phyloP scores from a whole-genome alignment of 2,113 vertebrate genomes.

The Seriola rivoliana region DNA sequence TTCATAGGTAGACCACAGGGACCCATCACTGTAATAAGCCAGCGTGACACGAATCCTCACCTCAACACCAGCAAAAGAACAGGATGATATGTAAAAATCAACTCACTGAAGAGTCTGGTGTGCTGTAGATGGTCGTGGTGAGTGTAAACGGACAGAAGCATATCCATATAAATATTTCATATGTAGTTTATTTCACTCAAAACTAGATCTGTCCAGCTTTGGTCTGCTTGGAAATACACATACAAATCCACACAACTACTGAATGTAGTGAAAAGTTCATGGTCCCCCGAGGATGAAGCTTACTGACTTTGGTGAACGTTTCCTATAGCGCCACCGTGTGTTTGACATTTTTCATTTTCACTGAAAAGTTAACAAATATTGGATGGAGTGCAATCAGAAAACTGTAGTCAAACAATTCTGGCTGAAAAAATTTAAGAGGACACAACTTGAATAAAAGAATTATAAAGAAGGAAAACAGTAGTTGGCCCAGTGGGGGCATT shows the following conservation, averaged over 20 bases:
- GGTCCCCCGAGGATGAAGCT: not conserved
- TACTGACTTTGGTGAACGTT: not conserved
- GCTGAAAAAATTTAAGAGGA: not conserved
- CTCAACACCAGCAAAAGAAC: constrained; percentile 23
- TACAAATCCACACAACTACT: not conserved
- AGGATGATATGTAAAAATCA: constrained; percentile 42
- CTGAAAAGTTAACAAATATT: not conserved
- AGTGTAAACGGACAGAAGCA: constrained; percentile 13
- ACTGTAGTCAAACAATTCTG: not conserved
- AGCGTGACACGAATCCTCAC: constrained; percentile 61
- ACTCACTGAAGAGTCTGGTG: constrained; percentile 7
- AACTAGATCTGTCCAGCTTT: not conserved
- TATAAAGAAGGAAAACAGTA: not conserved
- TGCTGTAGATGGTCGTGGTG: constrained; percentile 3
- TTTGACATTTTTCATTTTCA: not conserved
- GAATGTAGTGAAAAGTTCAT: not conserved
- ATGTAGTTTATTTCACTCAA: not conserved
- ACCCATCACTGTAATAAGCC: constrained; percentile 68
- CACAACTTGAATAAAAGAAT: not conserved
- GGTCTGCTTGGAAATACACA: not conserved
- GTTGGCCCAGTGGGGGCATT: not conserved
- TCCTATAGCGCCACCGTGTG: not conserved
- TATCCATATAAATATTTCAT: not conserved
- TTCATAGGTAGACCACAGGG: constrained; percentile 64
- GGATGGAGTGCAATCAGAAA: not conserved